phyloP scores from a whole-genome alignment of 1,140 invertebrate species.

The Meloidogyne hapla region DNA sequence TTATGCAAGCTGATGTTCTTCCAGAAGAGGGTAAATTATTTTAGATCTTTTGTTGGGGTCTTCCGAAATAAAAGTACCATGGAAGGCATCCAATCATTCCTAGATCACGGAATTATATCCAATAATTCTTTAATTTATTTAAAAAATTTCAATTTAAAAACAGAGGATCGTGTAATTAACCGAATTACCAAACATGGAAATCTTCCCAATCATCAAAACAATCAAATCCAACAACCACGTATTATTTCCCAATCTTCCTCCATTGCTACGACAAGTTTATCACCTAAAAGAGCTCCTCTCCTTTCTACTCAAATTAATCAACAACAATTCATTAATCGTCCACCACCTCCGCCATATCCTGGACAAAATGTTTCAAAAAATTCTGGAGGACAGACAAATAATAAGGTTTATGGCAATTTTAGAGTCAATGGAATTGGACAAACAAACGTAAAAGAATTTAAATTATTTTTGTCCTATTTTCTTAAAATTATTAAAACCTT shows the following conservation, averaged over 20 bases:
- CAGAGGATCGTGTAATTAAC: not conserved
- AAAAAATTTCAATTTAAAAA: not conserved
- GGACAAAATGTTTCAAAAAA: not conserved
- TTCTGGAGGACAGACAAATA: not conserved
- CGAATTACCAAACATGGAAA: not conserved
- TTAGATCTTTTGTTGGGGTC: not conserved
- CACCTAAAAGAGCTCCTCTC: not conserved
- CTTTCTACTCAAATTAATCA: not conserved
- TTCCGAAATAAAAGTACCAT: conserved; percentile 6
- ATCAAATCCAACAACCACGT: not conserved
- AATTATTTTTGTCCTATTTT: no score
- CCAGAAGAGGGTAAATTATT: not conserved
- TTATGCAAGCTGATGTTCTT: conserved; percentile 10
- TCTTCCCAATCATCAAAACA: not conserved
- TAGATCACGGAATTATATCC: not conserved
- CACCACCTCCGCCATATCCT: conserved; percentile 33
- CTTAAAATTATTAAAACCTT: not conserved
- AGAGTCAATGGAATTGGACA: conserved; percentile 2
- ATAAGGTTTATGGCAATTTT: not conserved
- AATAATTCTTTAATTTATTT: not conserved
- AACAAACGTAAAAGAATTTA: not conserved
- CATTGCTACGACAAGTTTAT: not conserved
- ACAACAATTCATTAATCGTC: conserved; percentile 13
- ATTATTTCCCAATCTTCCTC: not conserved
- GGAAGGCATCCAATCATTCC: not conserved